phyloP scores from a whole-genome alignment of 2,888 invertebrate genomes.

The Aphidius colemani region DNA sequence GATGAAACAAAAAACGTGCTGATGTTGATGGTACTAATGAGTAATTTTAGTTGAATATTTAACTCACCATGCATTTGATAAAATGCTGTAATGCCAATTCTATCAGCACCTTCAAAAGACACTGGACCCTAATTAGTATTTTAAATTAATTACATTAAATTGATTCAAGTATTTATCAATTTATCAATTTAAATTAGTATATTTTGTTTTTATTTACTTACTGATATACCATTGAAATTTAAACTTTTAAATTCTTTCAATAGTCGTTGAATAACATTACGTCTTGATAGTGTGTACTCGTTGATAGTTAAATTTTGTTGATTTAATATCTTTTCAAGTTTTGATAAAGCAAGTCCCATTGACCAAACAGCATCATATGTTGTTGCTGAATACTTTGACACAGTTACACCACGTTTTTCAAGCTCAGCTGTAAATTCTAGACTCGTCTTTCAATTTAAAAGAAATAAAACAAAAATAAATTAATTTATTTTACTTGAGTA shows the following conservation, averaged over 20 bases:
- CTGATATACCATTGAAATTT: conserved; percentile 84
- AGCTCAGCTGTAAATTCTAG: conserved; percentile 69
- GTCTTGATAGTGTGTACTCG: conserved; percentile 75
- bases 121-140: conserved; percentile 76
- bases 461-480: conserved; percentile 18
- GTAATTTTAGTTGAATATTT: no score
- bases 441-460: conserved; percentile 64
- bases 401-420: conserved; percentile 62
- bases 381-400: conserved; percentile 76
- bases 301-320: conserved; percentile 61
- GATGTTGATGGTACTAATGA: no score
- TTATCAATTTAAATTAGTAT: background rate
- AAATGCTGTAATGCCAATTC: conserved; percentile 84
- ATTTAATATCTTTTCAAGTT: conserved; percentile 67
- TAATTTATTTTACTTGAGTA: background rate
- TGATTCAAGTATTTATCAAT: background rate
- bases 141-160: background rate
- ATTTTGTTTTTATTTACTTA: conserved; percentile 61
- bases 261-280: conserved; percentile 75
- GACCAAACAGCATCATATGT: conserved; percentile 93
- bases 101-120: conserved; percentile 85
- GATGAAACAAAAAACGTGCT: background rate
- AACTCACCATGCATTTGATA: conserved; percentile 83
- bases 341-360: conserved; percentile 76
- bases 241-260: conserved; percentile 73